Evolutionary conservation across 1,140 invertebrate genomes (phyloP), one percentile per base, ranked within the genome.

Genomic region (Microvelia longipes): DNA sequence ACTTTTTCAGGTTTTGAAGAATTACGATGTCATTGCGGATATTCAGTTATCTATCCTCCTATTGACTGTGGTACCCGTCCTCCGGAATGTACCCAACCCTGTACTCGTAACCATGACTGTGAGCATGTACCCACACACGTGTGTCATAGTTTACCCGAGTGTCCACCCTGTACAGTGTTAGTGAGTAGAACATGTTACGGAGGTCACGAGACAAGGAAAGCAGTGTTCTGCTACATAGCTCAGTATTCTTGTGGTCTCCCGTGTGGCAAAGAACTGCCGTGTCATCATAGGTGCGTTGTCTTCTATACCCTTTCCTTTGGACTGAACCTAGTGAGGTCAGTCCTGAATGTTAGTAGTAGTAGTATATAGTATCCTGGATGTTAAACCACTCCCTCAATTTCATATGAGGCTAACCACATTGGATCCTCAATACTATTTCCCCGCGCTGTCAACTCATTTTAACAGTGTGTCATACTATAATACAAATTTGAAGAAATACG

Each of bases 111-210:
- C 26, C 92, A 96, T 73, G 63, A 84, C 0, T 98, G 96, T 81
- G 83, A 83, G 24, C 96, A 98, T 82, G 82, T 86, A 29, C 85
- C 89, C 0, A 83, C 87, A 73, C 93, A 96, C 78, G 82, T 81
- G 60, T 94, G 92, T 77, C 91, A 93, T 76, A 84, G 83, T 69
- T 85, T 88, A 24, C 78, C 84, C 0, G 78, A 80, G 30, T 98
- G 96, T 80, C 94, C 96, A n/a, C 95, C 94, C 2, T 98, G 96
- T 80, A 90, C 92, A 27, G 87, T 92, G 63, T 85, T 98, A 29
- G 93, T 91, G 24, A 85, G 88, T 70, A 93, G 92, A 78, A 88
- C 85, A 80, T 98, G 95, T 78, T 87, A 92, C 77, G 94, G 96
- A 1, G 82, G 85, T 19, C 95, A 98, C 78, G 93, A 96, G 86